Evolutionary conservation across 2,113 vertebrate species (phyloP).

Genomic region (Cichladusa arquata): DNA sequence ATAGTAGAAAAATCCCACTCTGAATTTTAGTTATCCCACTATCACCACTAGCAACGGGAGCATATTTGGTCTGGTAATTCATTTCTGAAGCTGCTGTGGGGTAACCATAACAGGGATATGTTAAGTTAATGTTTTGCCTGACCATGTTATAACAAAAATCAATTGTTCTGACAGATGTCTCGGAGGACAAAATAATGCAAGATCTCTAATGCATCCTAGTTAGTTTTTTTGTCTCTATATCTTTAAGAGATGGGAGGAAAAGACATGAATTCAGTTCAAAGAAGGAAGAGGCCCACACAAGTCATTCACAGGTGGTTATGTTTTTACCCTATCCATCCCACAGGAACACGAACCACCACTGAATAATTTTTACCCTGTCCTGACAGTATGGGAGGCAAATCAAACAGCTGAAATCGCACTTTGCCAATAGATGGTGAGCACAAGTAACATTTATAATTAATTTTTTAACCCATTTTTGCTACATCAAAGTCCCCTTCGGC

Average conservation of each 20-base stretch:
- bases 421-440: background rate
- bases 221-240: background rate
- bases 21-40: conserved; percentile 24
- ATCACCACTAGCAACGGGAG: conserved; percentile 1
- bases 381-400: background rate
- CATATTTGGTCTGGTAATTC: background rate
- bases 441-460: background rate
- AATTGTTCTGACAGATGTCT: conserved; percentile 29
- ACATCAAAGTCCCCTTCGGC: background rate
- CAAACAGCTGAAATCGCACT: background rate
- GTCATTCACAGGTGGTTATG: background rate
- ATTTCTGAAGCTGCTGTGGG: conserved; percentile 38
- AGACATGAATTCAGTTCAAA: background rate
- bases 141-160: conserved; percentile 29
- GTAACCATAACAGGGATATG: conserved; percentile 35
- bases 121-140: conserved; percentile 27
- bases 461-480: background rate
- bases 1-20: background rate
- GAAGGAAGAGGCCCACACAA: background rate
- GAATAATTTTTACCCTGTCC: background rate
- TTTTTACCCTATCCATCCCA: background rate
- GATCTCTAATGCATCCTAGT: background rate
- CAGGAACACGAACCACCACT: background rate
- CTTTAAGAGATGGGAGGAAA: background rate
- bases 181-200: background rate